These are phyloP conservation scores for Plecturocebus donacophilus DNA, from an alignment of 2,113 vertebrate species.

Conservation along the genomic window DNA sequence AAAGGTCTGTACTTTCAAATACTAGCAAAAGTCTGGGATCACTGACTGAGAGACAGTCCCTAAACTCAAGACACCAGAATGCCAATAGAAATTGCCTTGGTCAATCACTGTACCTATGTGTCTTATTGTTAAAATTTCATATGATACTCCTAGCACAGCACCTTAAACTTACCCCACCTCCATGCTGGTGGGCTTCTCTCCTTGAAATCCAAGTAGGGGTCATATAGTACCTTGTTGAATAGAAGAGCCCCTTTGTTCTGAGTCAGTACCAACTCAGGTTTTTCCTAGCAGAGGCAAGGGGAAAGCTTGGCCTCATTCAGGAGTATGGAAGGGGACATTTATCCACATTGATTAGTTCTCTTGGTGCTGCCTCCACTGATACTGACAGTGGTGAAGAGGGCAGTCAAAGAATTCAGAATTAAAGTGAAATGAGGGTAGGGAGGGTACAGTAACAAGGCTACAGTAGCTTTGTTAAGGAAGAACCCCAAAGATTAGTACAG, in stretches of 20 bases:
- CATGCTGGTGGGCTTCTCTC: not conserved
- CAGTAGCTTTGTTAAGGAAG: not conserved
- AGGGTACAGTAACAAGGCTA: not conserved
- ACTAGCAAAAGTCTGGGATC: not conserved
- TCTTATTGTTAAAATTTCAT: not conserved
- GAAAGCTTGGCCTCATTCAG: not conserved
- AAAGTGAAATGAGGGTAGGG: not conserved
- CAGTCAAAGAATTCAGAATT: slow-evolving; percentile 12
- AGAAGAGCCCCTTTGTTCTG: not conserved
- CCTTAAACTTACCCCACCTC: not conserved
- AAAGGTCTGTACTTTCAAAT: not conserved
- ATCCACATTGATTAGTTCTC: not conserved
- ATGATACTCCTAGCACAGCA: not conserved
- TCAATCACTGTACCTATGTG: not conserved
- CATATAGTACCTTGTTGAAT: not conserved
- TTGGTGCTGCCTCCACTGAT: not conserved
- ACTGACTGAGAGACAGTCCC: not conserved
- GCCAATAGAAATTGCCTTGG: not conserved
- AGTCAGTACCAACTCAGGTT: not conserved
- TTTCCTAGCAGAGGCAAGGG: not conserved
- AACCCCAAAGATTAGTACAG: not conserved
- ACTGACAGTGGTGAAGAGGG: not conserved
- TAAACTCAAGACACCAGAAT: not conserved
- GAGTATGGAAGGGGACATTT: not conserved
- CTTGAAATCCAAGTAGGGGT: not conserved